Percentiles rank a stretch among this genome's conserved stretches.
Conservation (phyloP, 2,113 vertebrate genomes). For the Micronycteris hirsuta region DNA sequence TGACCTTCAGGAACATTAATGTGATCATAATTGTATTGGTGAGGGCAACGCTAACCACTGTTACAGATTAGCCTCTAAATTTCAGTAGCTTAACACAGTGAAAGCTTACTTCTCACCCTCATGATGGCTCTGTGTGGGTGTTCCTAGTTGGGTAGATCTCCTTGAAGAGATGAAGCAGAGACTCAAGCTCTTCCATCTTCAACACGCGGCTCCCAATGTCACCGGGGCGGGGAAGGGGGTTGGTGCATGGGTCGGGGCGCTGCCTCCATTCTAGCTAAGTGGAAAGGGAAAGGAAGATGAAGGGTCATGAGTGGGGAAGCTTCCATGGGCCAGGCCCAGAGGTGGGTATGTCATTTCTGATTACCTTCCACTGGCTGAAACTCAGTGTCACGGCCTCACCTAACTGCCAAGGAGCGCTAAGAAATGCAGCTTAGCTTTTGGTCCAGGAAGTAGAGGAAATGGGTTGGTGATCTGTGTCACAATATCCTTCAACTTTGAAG, state of each 20-base stretch:
- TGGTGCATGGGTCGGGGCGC: rapidly evolving
- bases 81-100: neutral
- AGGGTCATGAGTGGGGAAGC: neutral
- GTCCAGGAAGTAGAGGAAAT: slow-evolving; percentile 3
- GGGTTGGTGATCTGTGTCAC: neutral
- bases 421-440: neutral
- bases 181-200: neutral
- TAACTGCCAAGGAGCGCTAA: neutral
- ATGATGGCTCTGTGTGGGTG: neutral
- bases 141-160: neutral
- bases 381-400: neutral
- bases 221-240: neutral
- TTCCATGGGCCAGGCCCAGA: neutral
- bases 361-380: neutral
- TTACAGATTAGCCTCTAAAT: neutral
- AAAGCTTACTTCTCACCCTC: neutral
- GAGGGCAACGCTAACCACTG: neutral
- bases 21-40: neutral
- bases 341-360: neutral
- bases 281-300: neutral
- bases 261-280: neutral
- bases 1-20: neutral
- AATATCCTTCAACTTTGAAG: slow-evolving; percentile 26
- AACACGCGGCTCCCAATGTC: neutral
- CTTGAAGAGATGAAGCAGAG: neutral